Conservation (phyloP, 1,140 invertebrate species). For the Euglossa dilemma region DNA sequence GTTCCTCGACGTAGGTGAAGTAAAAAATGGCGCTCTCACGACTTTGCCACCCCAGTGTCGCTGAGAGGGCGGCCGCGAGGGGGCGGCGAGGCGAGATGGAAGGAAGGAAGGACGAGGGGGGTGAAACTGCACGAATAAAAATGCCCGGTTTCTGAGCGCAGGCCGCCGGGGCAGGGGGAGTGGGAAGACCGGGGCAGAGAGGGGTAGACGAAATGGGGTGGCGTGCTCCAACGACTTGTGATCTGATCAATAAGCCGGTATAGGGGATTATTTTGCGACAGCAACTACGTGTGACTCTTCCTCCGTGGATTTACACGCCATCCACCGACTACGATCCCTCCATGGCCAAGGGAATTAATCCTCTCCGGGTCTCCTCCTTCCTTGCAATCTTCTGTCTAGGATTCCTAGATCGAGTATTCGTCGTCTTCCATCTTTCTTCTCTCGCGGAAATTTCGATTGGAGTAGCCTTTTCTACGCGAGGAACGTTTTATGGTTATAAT, state of each 20-base stretch:
- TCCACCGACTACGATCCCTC: neutral
- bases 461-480: too few relatives aligned
- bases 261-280: slow-evolving; percentile 76
- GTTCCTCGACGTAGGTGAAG: slow-evolving; percentile 64
- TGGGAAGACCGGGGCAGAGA: slow-evolving; percentile 42
- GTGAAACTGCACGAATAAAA: slow-evolving; percentile 80
- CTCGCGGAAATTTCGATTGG: too few relatives aligned
- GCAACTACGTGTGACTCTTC: slow-evolving; percentile 64
- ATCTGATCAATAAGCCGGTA: slow-evolving; percentile 81
- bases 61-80: slow-evolving; percentile 61
- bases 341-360: neutral
- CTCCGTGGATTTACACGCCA: slow-evolving; percentile 19
- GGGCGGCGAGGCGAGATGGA: slow-evolving; percentile 64
- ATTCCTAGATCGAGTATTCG: too few relatives aligned
- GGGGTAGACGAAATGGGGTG: slow-evolving; percentile 72
- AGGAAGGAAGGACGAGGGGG: slow-evolving; percentile 65
- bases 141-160: slow-evolving; percentile 76
- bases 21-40: slow-evolving; percentile 76
- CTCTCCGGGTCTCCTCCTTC: neutral
- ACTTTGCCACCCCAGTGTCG: slow-evolving; percentile 73
- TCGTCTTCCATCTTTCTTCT: neutral
- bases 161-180: slow-evolving; percentile 29
- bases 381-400: too few relatives aligned
- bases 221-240: slow-evolving; percentile 77
- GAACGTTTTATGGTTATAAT: too few relatives aligned